Conservation (phyloP, 1,140 invertebrate species). For the Trissolcus basalis region DNA sequence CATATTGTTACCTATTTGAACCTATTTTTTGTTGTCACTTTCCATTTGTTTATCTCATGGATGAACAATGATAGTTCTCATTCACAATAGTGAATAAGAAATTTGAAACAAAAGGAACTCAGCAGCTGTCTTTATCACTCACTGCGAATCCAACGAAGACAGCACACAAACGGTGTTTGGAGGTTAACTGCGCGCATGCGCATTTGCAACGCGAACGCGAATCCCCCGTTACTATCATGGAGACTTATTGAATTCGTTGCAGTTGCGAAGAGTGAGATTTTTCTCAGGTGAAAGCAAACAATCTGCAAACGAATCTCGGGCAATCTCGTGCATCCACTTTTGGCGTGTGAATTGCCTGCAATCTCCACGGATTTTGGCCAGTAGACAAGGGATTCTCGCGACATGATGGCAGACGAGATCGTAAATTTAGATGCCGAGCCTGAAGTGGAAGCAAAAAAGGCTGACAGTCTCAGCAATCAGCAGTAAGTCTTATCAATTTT, state of each 20-base stretch:
- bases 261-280: neutral
- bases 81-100: too few species aligned
- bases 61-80: too few species aligned
- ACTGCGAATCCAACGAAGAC: too few species aligned
- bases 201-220: neutral
- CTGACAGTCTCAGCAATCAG: neutral
- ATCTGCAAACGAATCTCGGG: neutral
- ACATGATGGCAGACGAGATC: neutral
- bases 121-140: too few species aligned
- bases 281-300: conserved; percentile 1
- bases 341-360: neutral
- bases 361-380: neutral
- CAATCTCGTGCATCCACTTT: neutral
- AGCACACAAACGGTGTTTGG: neutral
- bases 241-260: conserved; percentile 9
- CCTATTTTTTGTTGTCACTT: too few species aligned
- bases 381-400: neutral
- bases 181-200: neutral
- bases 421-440: conserved; percentile 1
- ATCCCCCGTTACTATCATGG: conserved; percentile 11
- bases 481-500: neutral
- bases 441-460: neutral
- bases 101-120: too few species aligned
- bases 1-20: too few species aligned
- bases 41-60: too few species aligned